phyloP scores from a whole-genome alignment of 2,888 invertebrate species.

The Drosophila neonasuta region DNA sequence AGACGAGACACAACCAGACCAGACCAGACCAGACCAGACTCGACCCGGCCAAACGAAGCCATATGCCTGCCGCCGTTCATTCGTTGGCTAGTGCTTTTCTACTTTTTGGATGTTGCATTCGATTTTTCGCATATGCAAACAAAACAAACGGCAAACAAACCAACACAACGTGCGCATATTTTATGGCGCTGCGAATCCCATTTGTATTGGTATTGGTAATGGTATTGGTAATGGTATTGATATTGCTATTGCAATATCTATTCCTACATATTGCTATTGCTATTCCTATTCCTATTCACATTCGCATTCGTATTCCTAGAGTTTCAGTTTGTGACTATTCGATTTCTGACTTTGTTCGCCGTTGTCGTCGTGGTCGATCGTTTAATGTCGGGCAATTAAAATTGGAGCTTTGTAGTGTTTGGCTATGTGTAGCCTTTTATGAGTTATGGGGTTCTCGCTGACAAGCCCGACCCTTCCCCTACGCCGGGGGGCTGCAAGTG shows the following conservation, averaged over 20 bases:
- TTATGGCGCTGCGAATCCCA: conserved; percentile 67
- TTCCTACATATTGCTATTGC: conserved; percentile 6
- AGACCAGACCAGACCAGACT: not conserved
- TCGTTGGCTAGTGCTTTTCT: conserved; percentile 6
- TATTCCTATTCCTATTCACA: conserved; percentile 10
- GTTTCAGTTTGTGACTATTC: conserved; percentile 19
- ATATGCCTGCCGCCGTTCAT: conserved; percentile 37
- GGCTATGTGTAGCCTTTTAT: conserved; percentile 59
- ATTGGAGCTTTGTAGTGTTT: conserved; percentile 57
- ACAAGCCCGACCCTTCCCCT: conserved; percentile 44
- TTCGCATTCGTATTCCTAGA: conserved; percentile 27
- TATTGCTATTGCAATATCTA: conserved; percentile 16
- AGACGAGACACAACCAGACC: conserved; percentile 23
- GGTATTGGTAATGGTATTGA: conserved; percentile 30
- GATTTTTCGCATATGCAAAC: conserved; percentile 68
- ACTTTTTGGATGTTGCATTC: conserved; percentile 22
- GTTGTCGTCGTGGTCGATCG: conserved; percentile 60
- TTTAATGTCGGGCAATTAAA: conserved; percentile 78
- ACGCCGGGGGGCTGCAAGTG: conserved; percentile 18
- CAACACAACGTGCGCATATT: conserved; percentile 76
- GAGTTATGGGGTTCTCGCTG: conserved; percentile 65
- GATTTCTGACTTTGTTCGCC: conserved; percentile 29
- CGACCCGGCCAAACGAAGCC: conserved; percentile 25
- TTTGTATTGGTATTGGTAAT: conserved; percentile 48
- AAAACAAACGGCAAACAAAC: conserved; percentile 73